These are phyloP conservation scores for Saccostrea glomerata DNA, from an alignment of 1,140 invertebrate genomes.

Conservation along the genomic window DNA sequence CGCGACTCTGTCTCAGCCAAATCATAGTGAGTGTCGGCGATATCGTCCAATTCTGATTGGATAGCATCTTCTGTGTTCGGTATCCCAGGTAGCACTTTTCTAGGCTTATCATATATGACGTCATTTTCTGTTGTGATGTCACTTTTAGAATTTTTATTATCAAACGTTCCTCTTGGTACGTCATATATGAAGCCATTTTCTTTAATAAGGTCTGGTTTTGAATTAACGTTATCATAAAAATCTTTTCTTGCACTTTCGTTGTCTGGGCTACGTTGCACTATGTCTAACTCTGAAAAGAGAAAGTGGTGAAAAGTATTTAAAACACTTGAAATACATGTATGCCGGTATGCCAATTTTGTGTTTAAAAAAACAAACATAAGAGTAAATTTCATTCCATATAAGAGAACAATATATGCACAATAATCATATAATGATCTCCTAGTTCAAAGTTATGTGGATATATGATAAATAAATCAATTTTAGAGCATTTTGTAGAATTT, in stretches of 20 bases:
- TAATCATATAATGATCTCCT: too few relatives aligned
- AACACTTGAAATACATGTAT: not conserved
- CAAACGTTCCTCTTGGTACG: not conserved
- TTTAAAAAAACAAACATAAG: not conserved
- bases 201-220: too few relatives aligned
- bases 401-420: too few relatives aligned
- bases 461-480: too few relatives aligned
- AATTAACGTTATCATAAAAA: too few relatives aligned
- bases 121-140: not conserved
- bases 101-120: not conserved
- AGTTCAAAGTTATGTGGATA: too few relatives aligned
- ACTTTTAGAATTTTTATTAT: not conserved
- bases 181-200: not conserved
- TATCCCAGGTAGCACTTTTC: not conserved
- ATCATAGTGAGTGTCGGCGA: not conserved
- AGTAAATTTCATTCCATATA: too few relatives aligned
- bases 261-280: not conserved
- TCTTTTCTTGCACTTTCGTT: not conserved
- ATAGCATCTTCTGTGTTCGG: not conserved
- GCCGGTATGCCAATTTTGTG: too few relatives aligned
- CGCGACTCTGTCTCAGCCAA: not conserved
- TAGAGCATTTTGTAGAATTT: too few relatives aligned
- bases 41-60: constrained; percentile 4
- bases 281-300: not conserved
- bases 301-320: not conserved